A percentile compares a stretch with the other conserved stretches of the same genome.
Conservation (phyloP, 1,140 invertebrate species). For the Pogonus chalceus region DNA sequence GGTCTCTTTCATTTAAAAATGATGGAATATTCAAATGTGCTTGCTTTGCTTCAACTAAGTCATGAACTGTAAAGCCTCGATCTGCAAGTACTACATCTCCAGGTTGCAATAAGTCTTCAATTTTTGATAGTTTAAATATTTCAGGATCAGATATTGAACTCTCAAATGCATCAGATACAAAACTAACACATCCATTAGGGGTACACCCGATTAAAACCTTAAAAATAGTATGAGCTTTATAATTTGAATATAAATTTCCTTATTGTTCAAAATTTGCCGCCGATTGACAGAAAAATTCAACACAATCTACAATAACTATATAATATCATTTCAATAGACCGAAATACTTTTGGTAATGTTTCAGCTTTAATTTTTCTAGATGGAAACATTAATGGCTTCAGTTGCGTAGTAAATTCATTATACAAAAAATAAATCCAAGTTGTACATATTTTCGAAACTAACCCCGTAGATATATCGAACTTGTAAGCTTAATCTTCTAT, state of each 20-base stretch:
- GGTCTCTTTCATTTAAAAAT: slow-evolving; percentile 16
- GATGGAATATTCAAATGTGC: slow-evolving; percentile 21
- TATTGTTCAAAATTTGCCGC: too few relatives aligned
- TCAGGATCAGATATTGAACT: slow-evolving; percentile 17
- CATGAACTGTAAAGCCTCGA: slow-evolving; percentile 17
- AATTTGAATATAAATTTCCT: too few relatives aligned
- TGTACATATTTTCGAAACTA: slow-evolving; percentile 12
- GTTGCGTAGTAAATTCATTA: slow-evolving; percentile 13
- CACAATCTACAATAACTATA: slow-evolving; percentile 16
- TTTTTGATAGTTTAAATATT: slow-evolving; percentile 16
- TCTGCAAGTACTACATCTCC: slow-evolving; percentile 19
- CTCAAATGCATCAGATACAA: slow-evolving; percentile 18
- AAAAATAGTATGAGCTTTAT: slow-evolving; percentile 17
- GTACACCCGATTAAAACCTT: slow-evolving; percentile 19
- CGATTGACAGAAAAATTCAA: too few relatives aligned
- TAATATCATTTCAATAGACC: slow-evolving; percentile 18
- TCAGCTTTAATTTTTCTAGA: slow-evolving; percentile 11
- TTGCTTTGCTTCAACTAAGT: slow-evolving; percentile 18
- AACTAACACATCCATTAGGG: slow-evolving; percentile 17
- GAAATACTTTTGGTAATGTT: slow-evolving; percentile 14
- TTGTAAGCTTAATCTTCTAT: slow-evolving; percentile 13
- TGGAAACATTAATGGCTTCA: slow-evolving; percentile 16
- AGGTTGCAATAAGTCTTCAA: slow-evolving; percentile 15
- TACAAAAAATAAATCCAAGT: slow-evolving; percentile 16
- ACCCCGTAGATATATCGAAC: slow-evolving; percentile 11